Percentiles rank a stretch among this genome's conserved stretches.
These are phyloP conservation scores for Anthoscopus minutus DNA, from an alignment of 2,113 vertebrate genomes.

Conservation along the genomic window DNA sequence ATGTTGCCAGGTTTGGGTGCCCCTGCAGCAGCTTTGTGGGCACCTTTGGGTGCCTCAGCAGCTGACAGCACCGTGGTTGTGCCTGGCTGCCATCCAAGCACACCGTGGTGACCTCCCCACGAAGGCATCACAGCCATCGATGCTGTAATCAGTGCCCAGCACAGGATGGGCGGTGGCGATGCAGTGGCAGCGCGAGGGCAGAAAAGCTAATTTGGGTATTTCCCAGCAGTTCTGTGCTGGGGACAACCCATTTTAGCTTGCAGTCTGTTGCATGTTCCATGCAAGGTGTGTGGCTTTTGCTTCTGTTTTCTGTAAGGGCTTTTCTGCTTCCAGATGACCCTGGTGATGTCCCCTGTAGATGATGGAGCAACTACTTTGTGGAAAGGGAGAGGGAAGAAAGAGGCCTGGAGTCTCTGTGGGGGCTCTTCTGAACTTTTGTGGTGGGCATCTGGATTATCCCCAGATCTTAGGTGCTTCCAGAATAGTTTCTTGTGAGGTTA, in stretches of 20 bases:
- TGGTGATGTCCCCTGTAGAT: neutral
- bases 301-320: neutral
- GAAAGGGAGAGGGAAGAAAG: neutral
- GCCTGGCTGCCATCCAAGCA: fast-evolving
- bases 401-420: neutral
- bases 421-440: neutral
- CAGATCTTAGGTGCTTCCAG: neutral
- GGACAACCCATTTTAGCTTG: fast-evolving
- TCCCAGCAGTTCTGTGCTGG: neutral
- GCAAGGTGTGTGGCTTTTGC: neutral
- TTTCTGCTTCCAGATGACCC: neutral
- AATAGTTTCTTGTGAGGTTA: neutral
- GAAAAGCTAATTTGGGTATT: neutral
- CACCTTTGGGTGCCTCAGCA: neutral
- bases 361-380: neutral
- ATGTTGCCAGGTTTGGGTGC: neutral
- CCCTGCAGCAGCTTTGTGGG: neutral
- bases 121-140: fast-evolving
- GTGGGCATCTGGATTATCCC: neutral
- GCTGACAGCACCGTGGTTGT: fast-evolving
- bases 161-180: fast-evolving
- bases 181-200: fast-evolving
- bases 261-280: fast-evolving
- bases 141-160: fast-evolving
- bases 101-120: neutral